A percentile compares a stretch with the other conserved stretches of the same genome.
Evolutionary conservation across 2,888 invertebrate genomes (phyloP).

Genomic region (Noctua pronuba): DNA sequence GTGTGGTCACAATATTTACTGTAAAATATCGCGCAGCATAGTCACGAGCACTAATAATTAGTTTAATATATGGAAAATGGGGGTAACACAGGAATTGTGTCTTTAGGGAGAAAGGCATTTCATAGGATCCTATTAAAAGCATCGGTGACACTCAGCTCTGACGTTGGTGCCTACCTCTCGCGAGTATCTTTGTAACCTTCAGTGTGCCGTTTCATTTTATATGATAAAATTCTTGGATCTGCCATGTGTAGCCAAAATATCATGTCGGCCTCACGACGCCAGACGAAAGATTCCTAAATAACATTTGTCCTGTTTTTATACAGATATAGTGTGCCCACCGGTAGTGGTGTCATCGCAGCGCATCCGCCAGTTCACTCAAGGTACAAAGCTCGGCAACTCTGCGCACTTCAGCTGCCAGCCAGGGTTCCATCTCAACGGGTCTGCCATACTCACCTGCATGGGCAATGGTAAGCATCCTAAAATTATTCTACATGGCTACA

Average conservation of each 20-base stretch:
- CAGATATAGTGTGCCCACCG: constrained; percentile 92
- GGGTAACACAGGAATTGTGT: no score
- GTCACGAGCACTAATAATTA: no score
- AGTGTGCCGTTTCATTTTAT: neutral
- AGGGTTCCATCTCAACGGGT: constrained; percentile 95
- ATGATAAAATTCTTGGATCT: neutral
- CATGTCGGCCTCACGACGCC: neutral
- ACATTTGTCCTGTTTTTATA: neutral
- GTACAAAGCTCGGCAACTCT: constrained; percentile 94
- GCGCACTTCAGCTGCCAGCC: constrained; percentile 94
- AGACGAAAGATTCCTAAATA: constrained; percentile 4
- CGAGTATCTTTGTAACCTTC: no score
- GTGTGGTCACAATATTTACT: no score
- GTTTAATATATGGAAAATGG: no score
- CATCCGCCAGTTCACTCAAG: constrained; percentile 93
- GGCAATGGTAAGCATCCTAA: constrained; percentile 91
- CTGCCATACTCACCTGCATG: constrained; percentile 95
- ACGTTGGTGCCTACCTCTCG: no score
- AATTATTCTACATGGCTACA: neutral
- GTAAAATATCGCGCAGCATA: no score
- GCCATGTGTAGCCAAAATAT: neutral
- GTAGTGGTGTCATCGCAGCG: constrained; percentile 91
- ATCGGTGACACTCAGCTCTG: no score
- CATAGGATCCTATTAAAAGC: no score
- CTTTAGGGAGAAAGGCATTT: no score